phyloP scores from a whole-genome alignment of 2,888 invertebrate species.

The Tetragnatha montana region DNA sequence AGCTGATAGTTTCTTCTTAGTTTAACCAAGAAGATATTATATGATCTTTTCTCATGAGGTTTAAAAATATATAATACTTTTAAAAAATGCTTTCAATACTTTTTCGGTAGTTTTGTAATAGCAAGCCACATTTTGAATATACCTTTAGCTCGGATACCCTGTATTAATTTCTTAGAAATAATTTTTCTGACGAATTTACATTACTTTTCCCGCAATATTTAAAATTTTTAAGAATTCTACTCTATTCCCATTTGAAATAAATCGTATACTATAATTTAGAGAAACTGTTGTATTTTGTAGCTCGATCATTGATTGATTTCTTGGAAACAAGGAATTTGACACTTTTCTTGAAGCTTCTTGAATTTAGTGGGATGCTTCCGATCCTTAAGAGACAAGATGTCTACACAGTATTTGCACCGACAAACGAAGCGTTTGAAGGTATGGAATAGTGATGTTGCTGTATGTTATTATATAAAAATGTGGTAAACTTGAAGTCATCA shows the following conservation, averaged over 20 bases:
- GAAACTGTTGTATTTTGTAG: constrained; percentile 21
- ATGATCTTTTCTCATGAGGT: too few species aligned
- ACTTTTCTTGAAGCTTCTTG: constrained; percentile 37
- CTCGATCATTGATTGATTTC: constrained; percentile 40
- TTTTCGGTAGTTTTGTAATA: too few species aligned
- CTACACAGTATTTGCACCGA: constrained; percentile 52
- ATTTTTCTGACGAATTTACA: not conserved
- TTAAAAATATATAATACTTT: too few species aligned
- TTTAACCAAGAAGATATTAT: too few species aligned
- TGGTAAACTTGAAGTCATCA: too few species aligned
- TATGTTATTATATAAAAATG: too few species aligned
- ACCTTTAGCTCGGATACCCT: not conserved
- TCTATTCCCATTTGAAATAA: not conserved
- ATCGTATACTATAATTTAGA: not conserved
- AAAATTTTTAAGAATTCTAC: not conserved
- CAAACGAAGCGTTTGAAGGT: constrained; percentile 61
- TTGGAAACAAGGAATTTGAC: constrained; percentile 15
- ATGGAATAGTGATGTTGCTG: not conserved
- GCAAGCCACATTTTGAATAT: too few species aligned
- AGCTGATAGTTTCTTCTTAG: too few species aligned
- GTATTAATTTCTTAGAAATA: not conserved
- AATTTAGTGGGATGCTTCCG: constrained; percentile 23
- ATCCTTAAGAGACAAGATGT: constrained; percentile 32
- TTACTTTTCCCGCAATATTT: too few species aligned
- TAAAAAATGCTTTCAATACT: too few species aligned